These are phyloP conservation scores for Limnothrissa miodon DNA, from an alignment of 2,113 vertebrate species.

Conservation along the genomic window DNA sequence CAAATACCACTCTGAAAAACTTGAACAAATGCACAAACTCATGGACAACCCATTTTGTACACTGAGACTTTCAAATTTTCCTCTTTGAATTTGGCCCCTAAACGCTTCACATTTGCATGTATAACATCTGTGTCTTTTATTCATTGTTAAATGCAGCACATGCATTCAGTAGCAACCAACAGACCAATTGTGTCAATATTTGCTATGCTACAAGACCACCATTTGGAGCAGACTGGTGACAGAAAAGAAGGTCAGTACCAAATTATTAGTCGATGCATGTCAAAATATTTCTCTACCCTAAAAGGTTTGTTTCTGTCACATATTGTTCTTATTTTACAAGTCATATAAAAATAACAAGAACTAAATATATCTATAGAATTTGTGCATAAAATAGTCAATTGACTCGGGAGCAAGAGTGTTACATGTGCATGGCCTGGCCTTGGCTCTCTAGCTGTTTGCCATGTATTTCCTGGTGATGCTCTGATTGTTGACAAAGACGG, in stretches of 20 bases:
- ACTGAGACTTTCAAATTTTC: neutral
- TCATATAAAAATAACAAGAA: constrained; percentile 72
- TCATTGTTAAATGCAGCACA: constrained; percentile 40
- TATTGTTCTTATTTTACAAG: constrained; percentile 48
- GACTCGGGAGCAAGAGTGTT: constrained; percentile 41
- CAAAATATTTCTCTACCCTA: constrained; percentile 51
- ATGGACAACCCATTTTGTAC: neutral
- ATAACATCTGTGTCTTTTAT: constrained; percentile 25
- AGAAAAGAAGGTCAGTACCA: constrained; percentile 35
- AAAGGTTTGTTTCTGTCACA: constrained; percentile 42
- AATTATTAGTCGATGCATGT: constrained; percentile 42
- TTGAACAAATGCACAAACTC: neutral
- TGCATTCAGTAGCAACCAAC: constrained; percentile 40
- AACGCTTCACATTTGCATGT: constrained; percentile 26
- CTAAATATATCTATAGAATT: constrained; percentile 56
- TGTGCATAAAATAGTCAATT: constrained; percentile 60
- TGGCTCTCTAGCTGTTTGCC: constrained; percentile 71
- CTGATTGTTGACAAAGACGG: constrained; percentile 81
- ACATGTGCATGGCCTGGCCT: constrained; percentile 37
- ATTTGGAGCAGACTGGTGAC: constrained; percentile 32
- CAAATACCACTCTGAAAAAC: neutral
- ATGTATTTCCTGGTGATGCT: constrained; percentile 76
- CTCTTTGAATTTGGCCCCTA: neutral
- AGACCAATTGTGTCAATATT: constrained; percentile 20
- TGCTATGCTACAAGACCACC: constrained; percentile 45